These are phyloP conservation scores for Falco novaeseelandiae DNA, from an alignment of 2,797 vertebrate genomes.

Conservation along the genomic window DNA sequence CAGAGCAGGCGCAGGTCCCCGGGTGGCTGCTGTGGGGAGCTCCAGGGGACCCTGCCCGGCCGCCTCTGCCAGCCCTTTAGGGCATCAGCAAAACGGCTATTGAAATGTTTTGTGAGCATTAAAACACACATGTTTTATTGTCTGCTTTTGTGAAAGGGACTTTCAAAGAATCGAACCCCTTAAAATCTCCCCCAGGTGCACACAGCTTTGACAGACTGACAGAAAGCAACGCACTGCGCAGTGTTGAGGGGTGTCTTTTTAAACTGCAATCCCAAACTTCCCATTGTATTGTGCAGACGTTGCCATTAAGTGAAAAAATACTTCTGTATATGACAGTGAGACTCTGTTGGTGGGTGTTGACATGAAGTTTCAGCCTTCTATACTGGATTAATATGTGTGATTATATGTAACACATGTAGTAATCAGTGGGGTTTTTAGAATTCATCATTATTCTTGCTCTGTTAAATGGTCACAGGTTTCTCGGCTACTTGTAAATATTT, in stretches of 20 bases:
- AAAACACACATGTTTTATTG: not conserved
- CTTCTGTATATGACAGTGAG: not conserved
- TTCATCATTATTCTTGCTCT: not conserved
- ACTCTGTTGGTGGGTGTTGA: not conserved
- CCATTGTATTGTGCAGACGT: not conserved
- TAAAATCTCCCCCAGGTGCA: not conserved
- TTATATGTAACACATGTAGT: conserved; percentile 9
- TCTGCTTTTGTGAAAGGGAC: not conserved
- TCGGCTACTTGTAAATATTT: not conserved
- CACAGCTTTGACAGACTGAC: not conserved
- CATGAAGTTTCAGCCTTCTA: not conserved
- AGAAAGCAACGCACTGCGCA: not conserved
- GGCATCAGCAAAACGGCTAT: not conserved
- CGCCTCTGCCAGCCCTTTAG: not conserved
- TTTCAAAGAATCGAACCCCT: not conserved
- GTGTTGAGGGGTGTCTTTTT: not conserved
- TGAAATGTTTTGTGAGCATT: not conserved
- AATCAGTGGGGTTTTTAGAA: not conserved
- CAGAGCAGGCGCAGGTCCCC: accelerated
- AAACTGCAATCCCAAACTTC: not conserved
- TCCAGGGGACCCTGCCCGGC: accelerated
- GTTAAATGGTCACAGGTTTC: not conserved
- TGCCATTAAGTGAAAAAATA: not conserved
- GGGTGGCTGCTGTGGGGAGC: not conserved
- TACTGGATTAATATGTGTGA: not conserved